A percentile compares a stretch with the other conserved stretches of the same genome.
Evolutionary conservation across 2,797 vertebrate species (phyloP).

Genomic region (Platyrinchus mystaceus): DNA sequence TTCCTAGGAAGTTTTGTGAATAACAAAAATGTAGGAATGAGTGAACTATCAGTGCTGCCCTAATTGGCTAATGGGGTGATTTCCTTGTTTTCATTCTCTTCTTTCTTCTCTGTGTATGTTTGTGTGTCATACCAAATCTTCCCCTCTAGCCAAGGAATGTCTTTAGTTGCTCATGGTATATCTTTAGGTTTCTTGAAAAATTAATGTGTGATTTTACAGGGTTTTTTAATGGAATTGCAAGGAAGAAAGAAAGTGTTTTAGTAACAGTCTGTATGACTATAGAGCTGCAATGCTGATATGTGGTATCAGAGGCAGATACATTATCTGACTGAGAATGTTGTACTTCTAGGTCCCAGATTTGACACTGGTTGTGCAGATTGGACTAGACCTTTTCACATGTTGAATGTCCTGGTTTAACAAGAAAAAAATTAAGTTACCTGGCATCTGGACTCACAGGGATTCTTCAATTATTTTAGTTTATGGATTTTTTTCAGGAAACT

Average conservation of each 20-base stretch:
- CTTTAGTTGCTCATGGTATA: neutral
- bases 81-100: neutral
- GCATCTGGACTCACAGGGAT: neutral
- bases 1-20: neutral
- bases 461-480: neutral
- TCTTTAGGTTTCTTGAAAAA: neutral
- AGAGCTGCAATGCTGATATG: neutral
- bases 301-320: neutral
- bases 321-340: neutral
- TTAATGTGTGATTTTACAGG: neutral
- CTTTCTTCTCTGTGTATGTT: neutral
- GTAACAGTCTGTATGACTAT: neutral
- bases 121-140: neutral
- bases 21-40: neutral
- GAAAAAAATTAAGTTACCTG: neutral
- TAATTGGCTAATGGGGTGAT: neutral
- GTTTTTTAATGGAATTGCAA: neutral
- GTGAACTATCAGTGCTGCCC: neutral
- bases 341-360: neutral
- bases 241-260: neutral
- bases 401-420: neutral
- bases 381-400: neutral
- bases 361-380: neutral
- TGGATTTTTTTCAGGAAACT: neutral
- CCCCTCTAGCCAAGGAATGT: neutral